Conservation (phyloP, 2,113 vertebrate species). For the Coturnix japonica region DNA sequence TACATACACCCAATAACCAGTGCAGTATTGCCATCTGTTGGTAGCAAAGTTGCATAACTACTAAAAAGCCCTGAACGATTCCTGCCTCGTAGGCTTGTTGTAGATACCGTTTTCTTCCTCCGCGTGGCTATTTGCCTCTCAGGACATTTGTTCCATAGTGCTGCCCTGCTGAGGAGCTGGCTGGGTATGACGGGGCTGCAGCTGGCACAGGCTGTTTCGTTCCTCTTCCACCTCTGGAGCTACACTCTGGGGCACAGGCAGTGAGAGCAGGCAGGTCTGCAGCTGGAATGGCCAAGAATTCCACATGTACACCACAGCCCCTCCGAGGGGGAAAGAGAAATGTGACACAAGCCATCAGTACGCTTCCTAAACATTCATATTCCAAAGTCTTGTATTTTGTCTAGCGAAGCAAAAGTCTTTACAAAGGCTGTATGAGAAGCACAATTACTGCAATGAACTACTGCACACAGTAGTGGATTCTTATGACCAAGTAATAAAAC, state of each 20-base stretch:
- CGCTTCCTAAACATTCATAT: not conserved
- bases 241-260: not conserved
- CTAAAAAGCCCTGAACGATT: not conserved
- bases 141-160: not conserved
- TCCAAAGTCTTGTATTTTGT: not conserved
- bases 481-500: not conserved
- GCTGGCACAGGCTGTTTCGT: accelerated
- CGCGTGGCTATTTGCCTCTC: not conserved
- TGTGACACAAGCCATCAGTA: not conserved
- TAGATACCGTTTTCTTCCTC: accelerated
- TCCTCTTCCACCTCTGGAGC: not conserved
- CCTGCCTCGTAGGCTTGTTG: not conserved
- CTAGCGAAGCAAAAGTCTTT: not conserved
- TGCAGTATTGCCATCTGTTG: constrained; percentile 55
- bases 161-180: not conserved
- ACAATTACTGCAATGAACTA: not conserved
- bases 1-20: not conserved
- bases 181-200: not conserved
- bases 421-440: not conserved
- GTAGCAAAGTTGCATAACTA: not conserved
- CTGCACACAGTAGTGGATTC: not conserved
- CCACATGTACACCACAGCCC: not conserved
- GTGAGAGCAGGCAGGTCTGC: not conserved
- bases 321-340: not conserved
- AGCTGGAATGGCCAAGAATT: not conserved